Evolutionary conservation across 2,113 vertebrate genomes (phyloP).

Genomic region (Chauna torquata): DNA sequence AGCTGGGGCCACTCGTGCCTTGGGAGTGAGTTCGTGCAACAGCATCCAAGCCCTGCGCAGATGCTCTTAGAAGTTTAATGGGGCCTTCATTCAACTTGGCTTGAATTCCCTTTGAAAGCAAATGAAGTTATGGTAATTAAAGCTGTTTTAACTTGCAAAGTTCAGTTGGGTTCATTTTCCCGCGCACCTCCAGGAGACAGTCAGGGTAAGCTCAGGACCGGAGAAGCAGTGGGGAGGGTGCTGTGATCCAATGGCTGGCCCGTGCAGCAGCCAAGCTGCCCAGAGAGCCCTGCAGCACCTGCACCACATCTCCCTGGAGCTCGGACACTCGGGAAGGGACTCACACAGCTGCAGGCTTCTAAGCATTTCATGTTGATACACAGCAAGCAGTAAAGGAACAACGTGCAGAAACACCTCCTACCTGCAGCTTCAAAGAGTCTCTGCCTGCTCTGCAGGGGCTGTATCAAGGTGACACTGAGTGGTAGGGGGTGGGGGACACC

Average conservation of each 20-base stretch:
- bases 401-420: neutral
- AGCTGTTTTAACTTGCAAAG: neutral
- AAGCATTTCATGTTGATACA: fast-evolving
- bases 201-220: neutral
- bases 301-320: neutral
- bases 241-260: neutral
- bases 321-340: neutral
- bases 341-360: neutral
- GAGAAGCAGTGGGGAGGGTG: neutral
- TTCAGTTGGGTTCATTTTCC: neutral
- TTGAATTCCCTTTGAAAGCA: neutral
- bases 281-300: neutral
- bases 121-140: neutral
- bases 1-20: neutral
- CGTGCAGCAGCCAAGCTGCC: neutral
- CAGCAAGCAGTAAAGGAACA: neutral
- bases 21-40: neutral
- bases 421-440: neutral
- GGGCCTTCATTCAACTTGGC: neutral
- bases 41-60: neutral
- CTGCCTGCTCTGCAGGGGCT: neutral
- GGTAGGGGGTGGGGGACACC: neutral
- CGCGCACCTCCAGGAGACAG: neutral
- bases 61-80: neutral
- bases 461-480: neutral